Evolutionary conservation across 2,113 vertebrate species (phyloP), one percentile per base, ranked within the genome.

Genomic region (Lethenteron camtschaticum): DNA sequence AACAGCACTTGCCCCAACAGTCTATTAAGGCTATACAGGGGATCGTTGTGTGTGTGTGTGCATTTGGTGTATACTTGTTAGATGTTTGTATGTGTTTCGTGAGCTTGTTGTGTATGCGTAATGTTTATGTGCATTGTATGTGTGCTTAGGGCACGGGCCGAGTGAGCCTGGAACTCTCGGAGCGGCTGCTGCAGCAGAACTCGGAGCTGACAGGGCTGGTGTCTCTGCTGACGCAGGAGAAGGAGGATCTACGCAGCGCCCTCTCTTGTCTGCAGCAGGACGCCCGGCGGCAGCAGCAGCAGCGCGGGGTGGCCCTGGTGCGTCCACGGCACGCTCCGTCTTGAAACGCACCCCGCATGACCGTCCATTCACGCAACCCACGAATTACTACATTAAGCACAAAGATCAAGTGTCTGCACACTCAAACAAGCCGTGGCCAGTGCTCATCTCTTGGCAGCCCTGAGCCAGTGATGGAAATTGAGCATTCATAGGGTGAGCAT

Each of bases 161-260:
- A 56, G 80, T 82, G 0, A 82, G 82, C 69, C 80, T 79, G 74
- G 80, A 80, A 0, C 73, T 96, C 75, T 87, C 83, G 1, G 89
- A 95, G 81, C 82, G 85, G 41, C 80, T 96, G 69, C 83, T 99
- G 74, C 82, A 84, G 73, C 94, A 96, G 75, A 96, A 92, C 4
- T 86, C 89, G 0, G 89, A 96, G 76, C 80, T 96, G 68, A 95
- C 87, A 0, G 89, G 90, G 55, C 86, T 89, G 10, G 87, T 99
- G 74, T 87, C 87, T 74, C 84, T 82, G 1, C 80, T 99, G 75
- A 95, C 88, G 0, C 88, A 94, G 70, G 94, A 99, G 76, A 96
- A 99, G 81, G 95, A 90, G 58, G 86, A 88, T 69, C 80, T 96
- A 75, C 83, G 89, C 70, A 95, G 90, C 70, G 80, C 81, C 58